These are phyloP conservation scores for Tigriopus japonicus DNA, from an alignment of 1,140 invertebrate species.

Conservation along the genomic window DNA sequence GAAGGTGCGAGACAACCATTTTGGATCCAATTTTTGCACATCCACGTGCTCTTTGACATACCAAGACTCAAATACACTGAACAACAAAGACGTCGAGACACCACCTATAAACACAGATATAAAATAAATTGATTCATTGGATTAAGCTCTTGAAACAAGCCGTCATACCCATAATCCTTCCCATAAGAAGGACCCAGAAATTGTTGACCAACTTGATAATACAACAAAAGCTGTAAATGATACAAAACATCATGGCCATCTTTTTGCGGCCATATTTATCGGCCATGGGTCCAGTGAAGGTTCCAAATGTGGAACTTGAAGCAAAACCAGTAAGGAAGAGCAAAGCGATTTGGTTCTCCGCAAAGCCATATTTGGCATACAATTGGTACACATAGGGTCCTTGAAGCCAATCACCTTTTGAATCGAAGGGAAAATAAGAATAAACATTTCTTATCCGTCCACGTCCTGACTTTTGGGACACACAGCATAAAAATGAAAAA, in stretches of 20 bases:
- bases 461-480: too few relatives aligned
- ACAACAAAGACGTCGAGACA: slow-evolving; percentile 46
- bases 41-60: slow-evolving; percentile 43
- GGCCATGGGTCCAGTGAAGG: slow-evolving; percentile 39
- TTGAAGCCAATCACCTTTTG: neutral
- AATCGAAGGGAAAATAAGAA: too few relatives aligned
- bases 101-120: slow-evolving; percentile 40
- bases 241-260: slow-evolving; percentile 35
- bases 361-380: slow-evolving; percentile 43
- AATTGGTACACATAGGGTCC: slow-evolving; percentile 21
- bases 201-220: slow-evolving; percentile 33
- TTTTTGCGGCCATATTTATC: slow-evolving; percentile 33
- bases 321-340: slow-evolving; percentile 46
- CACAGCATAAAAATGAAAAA: too few relatives aligned
- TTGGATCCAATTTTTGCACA: slow-evolving; percentile 31
- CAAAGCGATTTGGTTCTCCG: slow-evolving; percentile 38
- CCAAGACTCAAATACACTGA: slow-evolving; percentile 52
- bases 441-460: too few relatives aligned
- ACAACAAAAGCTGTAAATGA: slow-evolving; percentile 41
- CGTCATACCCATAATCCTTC: slow-evolving; percentile 23
- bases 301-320: slow-evolving; percentile 42
- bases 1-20: slow-evolving; percentile 37
- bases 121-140: too few relatives aligned
- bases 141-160: too few relatives aligned
- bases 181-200: slow-evolving; percentile 27